Evolutionary conservation across 1,140 invertebrate species (phyloP).

Genomic region (Antheraea pernyi): DNA sequence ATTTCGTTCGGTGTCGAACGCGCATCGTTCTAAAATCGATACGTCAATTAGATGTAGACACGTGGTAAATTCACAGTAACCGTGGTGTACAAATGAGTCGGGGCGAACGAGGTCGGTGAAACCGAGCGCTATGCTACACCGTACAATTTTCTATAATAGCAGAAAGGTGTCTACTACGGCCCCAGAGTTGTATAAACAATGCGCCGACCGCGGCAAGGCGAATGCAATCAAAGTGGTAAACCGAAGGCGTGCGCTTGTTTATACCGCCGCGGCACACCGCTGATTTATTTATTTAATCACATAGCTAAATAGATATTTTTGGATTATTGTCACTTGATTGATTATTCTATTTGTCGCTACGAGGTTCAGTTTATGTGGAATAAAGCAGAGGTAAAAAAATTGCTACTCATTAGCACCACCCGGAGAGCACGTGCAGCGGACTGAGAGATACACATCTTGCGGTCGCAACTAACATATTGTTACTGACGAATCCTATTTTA

Average conservation of each 20-base stretch:
- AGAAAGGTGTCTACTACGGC: conserved; percentile 26
- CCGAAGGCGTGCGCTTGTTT: conserved; percentile 14
- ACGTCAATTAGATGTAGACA: conserved; percentile 51
- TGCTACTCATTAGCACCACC: no score
- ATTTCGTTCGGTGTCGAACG: background rate
- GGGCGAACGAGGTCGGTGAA: conserved; percentile 43
- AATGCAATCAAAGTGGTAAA: conserved; percentile 28
- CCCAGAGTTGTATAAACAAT: conserved; percentile 33
- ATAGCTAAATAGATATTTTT: no score
- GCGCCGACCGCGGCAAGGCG: conserved; percentile 15
- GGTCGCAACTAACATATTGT: no score
- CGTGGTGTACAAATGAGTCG: conserved; percentile 27
- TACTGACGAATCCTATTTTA: no score
- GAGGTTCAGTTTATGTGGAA: no score
- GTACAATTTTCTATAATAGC: conserved; percentile 36
- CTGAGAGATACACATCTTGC: no score
- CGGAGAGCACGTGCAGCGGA: no score
- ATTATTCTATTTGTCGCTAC: no score
- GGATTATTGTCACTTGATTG: no score
- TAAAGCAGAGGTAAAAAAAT: no score
- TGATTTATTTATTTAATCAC: no score
- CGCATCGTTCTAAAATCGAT: conserved; percentile 21
- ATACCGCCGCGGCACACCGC: background rate
- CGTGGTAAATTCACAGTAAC: conserved; percentile 43
- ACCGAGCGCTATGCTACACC: conserved; percentile 24